Evolutionary conservation across 2,888 invertebrate species (phyloP).

Genomic region (Lymantria monacha): DNA sequence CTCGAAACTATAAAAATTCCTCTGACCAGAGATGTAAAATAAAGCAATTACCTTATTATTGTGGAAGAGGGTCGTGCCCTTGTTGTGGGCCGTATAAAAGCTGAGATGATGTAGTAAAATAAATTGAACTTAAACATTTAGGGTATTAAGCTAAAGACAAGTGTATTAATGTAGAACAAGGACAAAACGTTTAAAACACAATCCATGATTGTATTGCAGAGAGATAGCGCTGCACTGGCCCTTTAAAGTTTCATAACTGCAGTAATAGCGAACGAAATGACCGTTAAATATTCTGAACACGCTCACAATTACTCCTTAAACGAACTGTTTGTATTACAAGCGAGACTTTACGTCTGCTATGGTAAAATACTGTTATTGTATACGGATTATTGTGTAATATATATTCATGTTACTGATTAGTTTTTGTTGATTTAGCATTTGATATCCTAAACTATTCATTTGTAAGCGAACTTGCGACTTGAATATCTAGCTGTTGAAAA

Average conservation of each 20-base stretch:
- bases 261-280: constrained; percentile 16
- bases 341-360: not conserved
- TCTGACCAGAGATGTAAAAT: too few relatives aligned
- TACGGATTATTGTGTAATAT: not conserved
- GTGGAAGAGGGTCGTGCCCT: too few relatives aligned
- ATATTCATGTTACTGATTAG: not conserved
- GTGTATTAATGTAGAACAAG: not conserved
- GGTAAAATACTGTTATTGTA: constrained; percentile 1
- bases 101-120: too few relatives aligned
- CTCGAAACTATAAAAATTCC: too few relatives aligned
- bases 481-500: too few relatives aligned
- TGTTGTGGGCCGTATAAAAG: too few relatives aligned
- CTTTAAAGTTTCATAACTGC: constrained; percentile 23
- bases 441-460: too few relatives aligned
- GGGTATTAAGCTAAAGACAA: not conserved
- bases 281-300: constrained; percentile 15
- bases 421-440: too few relatives aligned
- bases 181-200: not conserved
- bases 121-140: too few relatives aligned
- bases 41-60: too few relatives aligned
- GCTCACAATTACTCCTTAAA: constrained; percentile 19
- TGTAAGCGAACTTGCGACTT: too few relatives aligned
- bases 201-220: not conserved
- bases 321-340: constrained; percentile 30
- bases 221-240: constrained; percentile 2